Base-by-base conservation (phyloP, 2,797 vertebrate species). In the Pelodytes ibericus region DNA sequence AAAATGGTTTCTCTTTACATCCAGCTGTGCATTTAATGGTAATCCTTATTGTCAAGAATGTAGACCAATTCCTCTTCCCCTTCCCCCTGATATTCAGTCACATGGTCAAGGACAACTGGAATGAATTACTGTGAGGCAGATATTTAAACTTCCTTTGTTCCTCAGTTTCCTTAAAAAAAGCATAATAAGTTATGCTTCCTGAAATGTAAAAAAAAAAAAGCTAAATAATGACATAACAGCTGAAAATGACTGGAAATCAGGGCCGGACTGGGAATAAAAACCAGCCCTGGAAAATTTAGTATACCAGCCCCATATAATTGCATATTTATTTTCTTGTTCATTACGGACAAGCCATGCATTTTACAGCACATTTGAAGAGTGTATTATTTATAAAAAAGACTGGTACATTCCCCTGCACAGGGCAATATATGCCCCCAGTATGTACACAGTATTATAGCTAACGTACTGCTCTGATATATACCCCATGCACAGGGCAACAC, bases 91-190 rank as follows among this genome's bases (percentile, higher is more conserved):
- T 18, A 36, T 36, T 36, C 33, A 36, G 11, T 62, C 24, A 39
- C n/a, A 27, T 22, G n/a, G n/a, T 3, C n/a, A 62, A 62, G 39
- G 4, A 33, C 60, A 62, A 62, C 60, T 62, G 60, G 60, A 62
- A 60, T 60, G n/a, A 16, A 60, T 60, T 30, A 60, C n/a, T 62
- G n/a, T 5, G 16, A 36, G n/a, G 2, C n/a, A 62, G 5, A 36
- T 22, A 36, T 39, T 39, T 62, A 2, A 10, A 62, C 31, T 62
- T 36, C 60, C 60, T 62, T 39, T 62, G 30, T 62, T 62, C 4
- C 8, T 9, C 18, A 36, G 7, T 36, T 62, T 39, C 31, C 7
- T 36, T 6, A 20, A 36, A 30, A 22, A 15, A 62, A 8, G 2
- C 20, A 36, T 31, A 62, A 62, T 39, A 22, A 20, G 30, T 24